Percentiles rank a stretch among this genome's conserved stretches.
These are phyloP conservation scores for Cyclina sinensis DNA, from an alignment of 1,140 invertebrate genomes.

Conservation along the genomic window DNA sequence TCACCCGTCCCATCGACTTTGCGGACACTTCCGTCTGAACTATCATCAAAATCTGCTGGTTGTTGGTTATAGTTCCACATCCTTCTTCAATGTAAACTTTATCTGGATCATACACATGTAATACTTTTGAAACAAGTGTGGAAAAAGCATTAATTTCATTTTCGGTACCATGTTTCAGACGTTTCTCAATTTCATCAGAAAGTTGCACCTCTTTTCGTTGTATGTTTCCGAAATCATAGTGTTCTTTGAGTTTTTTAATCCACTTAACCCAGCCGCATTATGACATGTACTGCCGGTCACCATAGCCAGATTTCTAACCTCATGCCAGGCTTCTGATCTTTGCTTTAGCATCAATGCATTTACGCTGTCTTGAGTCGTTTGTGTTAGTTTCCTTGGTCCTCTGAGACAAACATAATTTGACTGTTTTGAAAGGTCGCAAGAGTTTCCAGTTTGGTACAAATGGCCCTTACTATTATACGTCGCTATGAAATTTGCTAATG, in stretches of 20 bases:
- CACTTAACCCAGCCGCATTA: constrained; percentile 35
- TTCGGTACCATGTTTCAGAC: constrained; percentile 38
- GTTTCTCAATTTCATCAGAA: background rate
- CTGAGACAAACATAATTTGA: too few relatives aligned
- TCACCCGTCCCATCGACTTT: background rate
- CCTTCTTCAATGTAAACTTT: constrained; percentile 45
- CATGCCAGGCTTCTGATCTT: constrained; percentile 20
- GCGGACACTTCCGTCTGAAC: constrained; percentile 28
- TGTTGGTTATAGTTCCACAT: background rate
- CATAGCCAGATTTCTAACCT: background rate
- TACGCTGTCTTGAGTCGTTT: too few relatives aligned
- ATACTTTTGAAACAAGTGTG: constrained; percentile 42
- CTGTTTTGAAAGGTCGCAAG: too few relatives aligned
- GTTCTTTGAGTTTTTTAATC: constrained; percentile 26
- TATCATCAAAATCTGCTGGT: background rate
- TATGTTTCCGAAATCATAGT: background rate
- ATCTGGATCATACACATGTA: constrained; percentile 19
- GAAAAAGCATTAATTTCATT: constrained; percentile 34
- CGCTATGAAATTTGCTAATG: too few relatives aligned
- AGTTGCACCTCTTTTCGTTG: background rate
- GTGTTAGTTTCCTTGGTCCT: too few relatives aligned
- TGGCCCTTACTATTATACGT: too few relatives aligned
- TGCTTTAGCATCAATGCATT: too few relatives aligned
- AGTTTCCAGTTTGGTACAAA: too few relatives aligned
- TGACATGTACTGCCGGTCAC: constrained; percentile 56